These are phyloP conservation scores for Chaetodon trifasciatus DNA, from an alignment of 2,797 vertebrate species.

Conservation along the genomic window DNA sequence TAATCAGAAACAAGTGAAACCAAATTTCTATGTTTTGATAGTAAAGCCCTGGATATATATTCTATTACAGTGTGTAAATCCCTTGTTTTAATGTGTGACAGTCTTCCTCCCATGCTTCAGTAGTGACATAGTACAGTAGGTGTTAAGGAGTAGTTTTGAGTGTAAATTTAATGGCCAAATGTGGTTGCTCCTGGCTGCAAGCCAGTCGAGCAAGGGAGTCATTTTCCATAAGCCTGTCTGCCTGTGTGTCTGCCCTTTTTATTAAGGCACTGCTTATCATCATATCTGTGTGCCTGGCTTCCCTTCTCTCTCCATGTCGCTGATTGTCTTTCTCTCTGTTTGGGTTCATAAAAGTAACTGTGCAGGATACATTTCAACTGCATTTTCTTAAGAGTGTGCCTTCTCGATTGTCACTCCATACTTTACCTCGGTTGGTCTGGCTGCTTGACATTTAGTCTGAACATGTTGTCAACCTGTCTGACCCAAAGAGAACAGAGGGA, in stretches of 20 bases:
- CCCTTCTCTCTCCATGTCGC: neutral
- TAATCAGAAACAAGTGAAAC: neutral
- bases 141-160: conserved; percentile 9
- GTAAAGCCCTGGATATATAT: neutral
- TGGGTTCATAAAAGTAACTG: conserved; percentile 4
- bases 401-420: conserved; percentile 16
- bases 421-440: neutral
- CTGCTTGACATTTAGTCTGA: conserved; percentile 44
- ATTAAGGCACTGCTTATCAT: conserved; percentile 10
- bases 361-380: conserved; percentile 15
- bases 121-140: neutral
- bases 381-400: conserved; percentile 12
- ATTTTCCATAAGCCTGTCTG: conserved; percentile 29
- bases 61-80: neutral
- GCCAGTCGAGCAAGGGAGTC: conserved; percentile 9
- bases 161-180: conserved; percentile 26
- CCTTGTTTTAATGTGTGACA: neutral
- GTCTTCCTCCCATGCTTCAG: neutral
- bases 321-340: conserved; percentile 2
- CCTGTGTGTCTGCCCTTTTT: conserved; percentile 23
- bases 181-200: conserved; percentile 22
- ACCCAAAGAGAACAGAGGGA: neutral
- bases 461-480: conserved; percentile 22
- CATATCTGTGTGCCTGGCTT: conserved; percentile 12
- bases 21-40: neutral